Base-by-base conservation (phyloP, 2,888 invertebrate genomes). In the Thumatha senex region DNA sequence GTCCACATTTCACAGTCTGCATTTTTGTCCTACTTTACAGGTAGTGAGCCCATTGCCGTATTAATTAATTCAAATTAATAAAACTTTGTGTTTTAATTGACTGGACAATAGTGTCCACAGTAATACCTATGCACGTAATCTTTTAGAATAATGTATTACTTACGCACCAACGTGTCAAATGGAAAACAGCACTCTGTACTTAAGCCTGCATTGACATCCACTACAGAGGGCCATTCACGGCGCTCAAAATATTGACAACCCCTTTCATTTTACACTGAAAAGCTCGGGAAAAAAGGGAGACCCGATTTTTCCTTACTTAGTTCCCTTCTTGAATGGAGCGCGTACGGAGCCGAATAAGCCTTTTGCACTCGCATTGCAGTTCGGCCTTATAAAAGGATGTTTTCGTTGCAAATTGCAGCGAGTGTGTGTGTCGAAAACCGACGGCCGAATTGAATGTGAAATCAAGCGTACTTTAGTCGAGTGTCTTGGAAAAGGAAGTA, bases 221-320 rank as follows among this genome's bases (percentile, higher is more conserved):
- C 82, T 78, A 80, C 80, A 79, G 70, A 74, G 70, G 67, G 71
- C 85, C 78, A 86, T 89, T 89, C 89, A 89, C 76, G 76, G 71
- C 82, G 88, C 86, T 88, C 77, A 89, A 89, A 88, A 89, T 89
- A 89, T 89, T 89, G 89, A 89, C 89, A 86, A 80, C 86, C 84
- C 78, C 82, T 82, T 89, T 88, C 84, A 88, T 67, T 70, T 63
- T 65, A 70, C 67, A 69, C 68, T 87, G 84, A 86, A 89, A 85
- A 81, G 88, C 80, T 78, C 63, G 73, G 78, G 76, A 82, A 82
- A 83, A 87, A 86, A 81, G 76, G 78, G 73, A 81, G 77, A 70
- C 81, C 84, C 84, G 85, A 86, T 88, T 86, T 87, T 85, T 78
- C 78, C 84, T 82, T 84, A 80, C 80, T 82, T 76, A 78, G 62